phyloP scores from a whole-genome alignment of 2,113 vertebrate species.

The Pollachius pollachius region DNA sequence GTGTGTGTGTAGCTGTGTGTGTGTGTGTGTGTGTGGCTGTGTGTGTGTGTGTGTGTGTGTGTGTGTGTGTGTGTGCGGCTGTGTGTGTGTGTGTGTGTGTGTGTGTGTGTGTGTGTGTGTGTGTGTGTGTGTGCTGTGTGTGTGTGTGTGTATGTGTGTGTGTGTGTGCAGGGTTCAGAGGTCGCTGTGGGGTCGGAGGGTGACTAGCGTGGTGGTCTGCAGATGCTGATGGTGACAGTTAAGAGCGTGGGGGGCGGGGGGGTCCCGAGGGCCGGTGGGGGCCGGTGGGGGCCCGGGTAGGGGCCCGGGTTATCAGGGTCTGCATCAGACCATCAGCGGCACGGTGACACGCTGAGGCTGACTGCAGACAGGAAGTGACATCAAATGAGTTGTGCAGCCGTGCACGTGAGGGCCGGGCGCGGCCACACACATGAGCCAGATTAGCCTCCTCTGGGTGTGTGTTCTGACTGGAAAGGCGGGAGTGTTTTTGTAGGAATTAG shows the following conservation, averaged over 20 bases:
- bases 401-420: slow-evolving; percentile 49
- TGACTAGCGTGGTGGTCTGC: slow-evolving; percentile 61
- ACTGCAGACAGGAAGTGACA: slow-evolving; percentile 47
- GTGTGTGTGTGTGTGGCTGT: too few relatives aligned
- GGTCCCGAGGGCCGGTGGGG: slow-evolving; percentile 12
- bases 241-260: slow-evolving; percentile 1
- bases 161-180: slow-evolving; percentile 43
- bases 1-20: too few relatives aligned
- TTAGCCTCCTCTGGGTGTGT: slow-evolving; percentile 45
- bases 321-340: slow-evolving; percentile 46
- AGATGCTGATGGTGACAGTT: slow-evolving; percentile 47
- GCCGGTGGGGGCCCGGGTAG: too few relatives aligned
- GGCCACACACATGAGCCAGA: slow-evolving; percentile 60
- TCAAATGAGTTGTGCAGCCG: slow-evolving; percentile 53
- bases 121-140: too few relatives aligned
- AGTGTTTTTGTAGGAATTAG: slow-evolving; percentile 37
- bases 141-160: slow-evolving; percentile 15
- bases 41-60: too few relatives aligned
- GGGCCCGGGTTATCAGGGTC: slow-evolving; percentile 49
- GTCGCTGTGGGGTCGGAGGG: slow-evolving; percentile 50
- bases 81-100: too few relatives aligned
- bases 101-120: too few relatives aligned
- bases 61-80: too few relatives aligned
- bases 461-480: slow-evolving; percentile 47
- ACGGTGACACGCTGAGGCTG: slow-evolving; percentile 67